Conservation (phyloP, 1,140 invertebrate genomes). For the Antheraea pernyi region DNA sequence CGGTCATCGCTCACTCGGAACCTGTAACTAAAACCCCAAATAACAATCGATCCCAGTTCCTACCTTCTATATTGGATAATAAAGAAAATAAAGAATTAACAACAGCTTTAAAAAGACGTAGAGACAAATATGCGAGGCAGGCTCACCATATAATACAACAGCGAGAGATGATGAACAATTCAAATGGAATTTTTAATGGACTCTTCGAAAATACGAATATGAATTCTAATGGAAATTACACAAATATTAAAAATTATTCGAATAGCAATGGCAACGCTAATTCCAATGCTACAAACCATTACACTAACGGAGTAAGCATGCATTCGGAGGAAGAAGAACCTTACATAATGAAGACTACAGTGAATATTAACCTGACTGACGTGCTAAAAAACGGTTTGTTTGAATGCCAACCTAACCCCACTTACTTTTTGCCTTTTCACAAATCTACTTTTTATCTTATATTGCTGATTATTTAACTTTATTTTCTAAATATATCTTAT, state of each 20-base stretch:
- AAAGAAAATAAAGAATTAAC: slow-evolving; percentile 63
- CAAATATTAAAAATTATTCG: slow-evolving; percentile 27
- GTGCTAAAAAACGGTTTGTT: slow-evolving; percentile 71
- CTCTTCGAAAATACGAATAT: slow-evolving; percentile 34
- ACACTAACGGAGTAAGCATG: slow-evolving; percentile 40
- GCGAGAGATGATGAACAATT: slow-evolving; percentile 56
- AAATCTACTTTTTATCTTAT: background rate
- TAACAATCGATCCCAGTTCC: slow-evolving; percentile 37
- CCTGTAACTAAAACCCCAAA: slow-evolving; percentile 44
- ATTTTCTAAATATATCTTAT: no score
- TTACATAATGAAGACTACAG: slow-evolving; percentile 36
- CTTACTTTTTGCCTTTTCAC: slow-evolving; percentile 38
- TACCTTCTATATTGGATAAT: slow-evolving; percentile 48
- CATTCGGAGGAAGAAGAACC: slow-evolving; percentile 46
- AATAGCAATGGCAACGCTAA: slow-evolving; percentile 20
- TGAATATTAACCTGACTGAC: slow-evolving; percentile 42
- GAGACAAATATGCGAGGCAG: slow-evolving; percentile 58
- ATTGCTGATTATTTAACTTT: slow-evolving; percentile 11
- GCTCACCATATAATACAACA: slow-evolving; percentile 62
- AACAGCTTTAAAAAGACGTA: slow-evolving; percentile 49
- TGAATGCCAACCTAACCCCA: slow-evolving; percentile 63
- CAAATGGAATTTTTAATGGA: slow-evolving; percentile 45
- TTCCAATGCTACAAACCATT: slow-evolving; percentile 17
- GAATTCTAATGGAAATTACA: slow-evolving; percentile 24
- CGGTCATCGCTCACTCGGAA: slow-evolving; percentile 42